A percentile compares a stretch with the other conserved stretches of the same genome.
Conservation (phyloP, 2,113 vertebrate genomes). For the Ictalurus punctatus region DNA sequence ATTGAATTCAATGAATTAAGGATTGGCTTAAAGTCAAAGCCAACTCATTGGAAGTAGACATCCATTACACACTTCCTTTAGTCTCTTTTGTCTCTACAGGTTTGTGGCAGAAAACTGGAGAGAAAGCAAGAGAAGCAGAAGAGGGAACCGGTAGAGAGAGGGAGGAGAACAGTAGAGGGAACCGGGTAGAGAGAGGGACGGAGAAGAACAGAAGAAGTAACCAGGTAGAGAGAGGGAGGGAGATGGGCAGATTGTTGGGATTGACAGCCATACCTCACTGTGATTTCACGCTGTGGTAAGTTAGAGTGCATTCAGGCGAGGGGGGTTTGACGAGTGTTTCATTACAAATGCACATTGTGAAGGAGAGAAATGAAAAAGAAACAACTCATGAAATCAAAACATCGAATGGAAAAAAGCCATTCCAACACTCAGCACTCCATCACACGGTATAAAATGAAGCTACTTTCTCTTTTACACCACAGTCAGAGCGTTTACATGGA, state of each 20-base stretch:
- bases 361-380: slow-evolving; percentile 46
- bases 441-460: not conserved
- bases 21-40: not conserved
- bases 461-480: not conserved
- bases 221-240: not conserved
- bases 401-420: slow-evolving; percentile 42
- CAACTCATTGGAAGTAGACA: not conserved
- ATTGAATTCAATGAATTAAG: not conserved
- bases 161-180: not conserved
- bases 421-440: slow-evolving; percentile 17
- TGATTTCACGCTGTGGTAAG: slow-evolving; percentile 84
- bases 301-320: slow-evolving; percentile 71
- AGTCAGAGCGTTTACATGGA: too few species aligned
- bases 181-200: not conserved
- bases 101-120: not conserved
- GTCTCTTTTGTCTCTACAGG: slow-evolving; percentile 32
- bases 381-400: slow-evolving; percentile 50
- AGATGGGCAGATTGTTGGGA: not conserved
- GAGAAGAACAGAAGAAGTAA: not conserved
- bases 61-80: slow-evolving; percentile 16
- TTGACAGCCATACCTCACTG: slow-evolving; percentile 79
- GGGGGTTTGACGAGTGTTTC: slow-evolving; percentile 55
- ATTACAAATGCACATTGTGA: slow-evolving; percentile 43
- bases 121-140: not conserved
- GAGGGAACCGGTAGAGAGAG: not conserved